Base-by-base conservation (phyloP, 2,113 vertebrate species). In the Hirundichthys speculiger region DNA sequence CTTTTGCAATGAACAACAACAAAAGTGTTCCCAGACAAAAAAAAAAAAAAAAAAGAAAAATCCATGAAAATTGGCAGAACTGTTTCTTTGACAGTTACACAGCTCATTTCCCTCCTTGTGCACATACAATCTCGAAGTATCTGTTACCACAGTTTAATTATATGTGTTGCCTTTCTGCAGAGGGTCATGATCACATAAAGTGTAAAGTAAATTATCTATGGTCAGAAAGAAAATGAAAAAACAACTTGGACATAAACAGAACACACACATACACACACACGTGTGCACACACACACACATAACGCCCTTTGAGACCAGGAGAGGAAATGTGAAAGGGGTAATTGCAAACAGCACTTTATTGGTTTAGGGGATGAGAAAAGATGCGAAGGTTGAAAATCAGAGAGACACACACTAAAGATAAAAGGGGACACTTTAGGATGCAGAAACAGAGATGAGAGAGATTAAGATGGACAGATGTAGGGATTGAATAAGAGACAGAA, bases 401-500 rank as follows among this genome's bases (percentile, higher is more conserved):
- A 70, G 24, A 58, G 57, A 66, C 60, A 66, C 22, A 55, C 52
- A 62, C 43, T 14, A 8, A 77, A 69, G 67, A 83, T 74, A 63
- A 82, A 81, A 65, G 60, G 27, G 15, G 47, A 25, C 61, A 69
- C 47, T 58, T 69, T 58, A 56, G 70, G 55, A 76, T 67, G 24
- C 21, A 62, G 65, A 66, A 5, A 18, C 19, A 22, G 68, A 55
- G 61, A 77, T 70, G 57, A 83, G 77, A n/a, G 49, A 84, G 70
- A 85, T 73, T 46, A 72, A 88, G 77, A 87, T 77, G 70, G 67
- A 46, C 72, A 88, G 77, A 87, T 75, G 67, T 64, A 67, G 42
- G 50, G 51, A 79, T 51, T 55, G 55, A 75, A 63, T 57, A 30
- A 18, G 57, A 77, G 69, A 67, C 34, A 46, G 20, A 40, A 42